Conservation (phyloP, 2,888 invertebrate genomes). For the Agrotis clavis region DNA sequence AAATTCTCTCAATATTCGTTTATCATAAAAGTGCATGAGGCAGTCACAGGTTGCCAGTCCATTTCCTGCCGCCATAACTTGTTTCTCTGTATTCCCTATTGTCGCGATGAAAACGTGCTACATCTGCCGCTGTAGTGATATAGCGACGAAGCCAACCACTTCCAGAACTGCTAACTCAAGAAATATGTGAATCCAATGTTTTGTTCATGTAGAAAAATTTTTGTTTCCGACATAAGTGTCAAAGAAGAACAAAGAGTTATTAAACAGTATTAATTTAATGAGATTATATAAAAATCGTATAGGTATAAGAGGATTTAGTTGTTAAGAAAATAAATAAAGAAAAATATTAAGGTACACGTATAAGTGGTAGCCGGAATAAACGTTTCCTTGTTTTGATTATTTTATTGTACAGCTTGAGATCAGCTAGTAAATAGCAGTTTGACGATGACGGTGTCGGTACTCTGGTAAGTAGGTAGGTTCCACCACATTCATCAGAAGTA, state of each 20-base stretch:
- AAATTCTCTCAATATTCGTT: slow-evolving; percentile 37
- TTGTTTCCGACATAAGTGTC: background rate
- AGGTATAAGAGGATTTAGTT: background rate
- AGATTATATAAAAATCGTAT: background rate
- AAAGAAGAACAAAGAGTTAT: too few species aligned
- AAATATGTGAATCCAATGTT: background rate
- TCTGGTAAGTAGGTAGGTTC: background rate
- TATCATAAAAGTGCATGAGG: slow-evolving; percentile 36
- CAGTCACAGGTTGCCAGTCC: slow-evolving; percentile 40
- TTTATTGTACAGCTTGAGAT: background rate
- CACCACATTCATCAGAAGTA: background rate
- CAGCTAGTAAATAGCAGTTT: background rate
- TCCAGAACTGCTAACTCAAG: slow-evolving; percentile 1
- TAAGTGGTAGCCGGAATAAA: too few species aligned
- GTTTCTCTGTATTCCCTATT: slow-evolving; percentile 35
- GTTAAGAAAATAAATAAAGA: background rate
- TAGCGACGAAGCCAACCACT: background rate
- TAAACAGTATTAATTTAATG: background rate
- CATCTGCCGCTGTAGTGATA: background rate
- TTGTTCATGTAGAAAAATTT: background rate
- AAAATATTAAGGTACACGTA: background rate
- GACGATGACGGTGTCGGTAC: background rate
- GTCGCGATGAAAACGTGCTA: slow-evolving; percentile 33
- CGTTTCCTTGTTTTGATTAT: background rate
- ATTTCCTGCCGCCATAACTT: slow-evolving; percentile 31